These are phyloP conservation scores for Bombus waltoni DNA, from an alignment of 1,140 invertebrate genomes.

Conservation along the genomic window DNA sequence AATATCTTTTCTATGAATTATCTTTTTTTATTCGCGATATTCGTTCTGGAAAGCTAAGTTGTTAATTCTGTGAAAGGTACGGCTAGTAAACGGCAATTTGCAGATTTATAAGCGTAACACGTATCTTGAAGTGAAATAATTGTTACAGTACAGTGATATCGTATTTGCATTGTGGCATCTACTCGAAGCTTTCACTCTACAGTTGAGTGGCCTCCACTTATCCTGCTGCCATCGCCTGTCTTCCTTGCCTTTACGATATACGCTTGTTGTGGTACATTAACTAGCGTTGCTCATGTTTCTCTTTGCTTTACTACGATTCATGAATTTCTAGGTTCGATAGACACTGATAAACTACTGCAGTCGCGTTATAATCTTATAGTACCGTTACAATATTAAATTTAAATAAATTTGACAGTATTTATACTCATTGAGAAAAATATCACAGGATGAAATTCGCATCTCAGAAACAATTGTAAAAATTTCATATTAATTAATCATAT, in stretches of 20 bases:
- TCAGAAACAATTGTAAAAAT: background rate
- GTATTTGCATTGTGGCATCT: conserved; percentile 1
- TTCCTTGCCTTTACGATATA: background rate
- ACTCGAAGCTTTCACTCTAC: background rate
- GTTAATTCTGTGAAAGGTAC: background rate
- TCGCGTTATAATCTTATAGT: too few species aligned
- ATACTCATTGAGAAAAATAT: too few species aligned
- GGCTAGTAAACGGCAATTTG: too few species aligned
- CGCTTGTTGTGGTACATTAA: conserved; percentile 8
- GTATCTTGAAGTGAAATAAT: background rate
- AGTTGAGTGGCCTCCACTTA: conserved; percentile 34
- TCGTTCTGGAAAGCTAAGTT: background rate
- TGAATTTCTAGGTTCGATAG: background rate
- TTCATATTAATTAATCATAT: background rate
- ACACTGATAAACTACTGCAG: background rate
- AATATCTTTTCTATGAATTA: background rate
- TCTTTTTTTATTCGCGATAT: background rate
- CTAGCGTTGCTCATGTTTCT: background rate
- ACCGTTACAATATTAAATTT: background rate
- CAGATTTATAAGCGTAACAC: background rate
- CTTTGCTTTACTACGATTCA: too few species aligned
- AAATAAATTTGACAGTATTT: too few species aligned
- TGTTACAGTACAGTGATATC: background rate
- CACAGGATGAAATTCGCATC: background rate
- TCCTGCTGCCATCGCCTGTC: conserved; percentile 2